phyloP scores from a whole-genome alignment of 2,888 invertebrate genomes.

The Macaria liturata region DNA sequence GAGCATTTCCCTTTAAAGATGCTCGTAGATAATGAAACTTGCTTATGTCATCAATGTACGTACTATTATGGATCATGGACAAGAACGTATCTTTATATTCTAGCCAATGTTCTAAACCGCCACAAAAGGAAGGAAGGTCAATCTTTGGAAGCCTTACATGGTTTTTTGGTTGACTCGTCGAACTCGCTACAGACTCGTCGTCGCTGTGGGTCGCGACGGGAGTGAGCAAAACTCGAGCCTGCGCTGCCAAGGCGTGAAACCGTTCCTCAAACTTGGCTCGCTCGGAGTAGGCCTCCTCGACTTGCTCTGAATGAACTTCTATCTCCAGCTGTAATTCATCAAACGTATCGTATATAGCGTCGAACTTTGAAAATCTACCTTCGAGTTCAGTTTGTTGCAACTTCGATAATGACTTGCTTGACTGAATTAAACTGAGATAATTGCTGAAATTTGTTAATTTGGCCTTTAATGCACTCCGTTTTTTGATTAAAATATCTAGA shows the following conservation, averaged over 20 bases:
- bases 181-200: neutral
- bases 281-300: neutral
- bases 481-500: neutral
- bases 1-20: constrained; percentile 26
- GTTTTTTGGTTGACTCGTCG: neutral
- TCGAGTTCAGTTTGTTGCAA: neutral
- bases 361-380: neutral
- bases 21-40: constrained; percentile 12
- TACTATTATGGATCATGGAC: constrained; percentile 22
- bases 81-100: constrained; percentile 27
- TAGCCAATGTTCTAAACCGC: constrained; percentile 24
- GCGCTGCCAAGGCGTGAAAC: neutral
- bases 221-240: neutral
- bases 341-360: neutral
- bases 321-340: neutral
- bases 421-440: neutral
- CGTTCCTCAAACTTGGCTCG: neutral
- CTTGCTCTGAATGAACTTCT: no score
- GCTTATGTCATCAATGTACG: constrained; percentile 1
- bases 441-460: neutral
- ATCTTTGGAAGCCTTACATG: constrained; percentile 1
- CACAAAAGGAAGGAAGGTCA: constrained; percentile 21
- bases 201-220: neutral
- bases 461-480: neutral
- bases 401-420: neutral